Evolutionary conservation across 2,797 vertebrate genomes (phyloP).

Genomic region (Onychomys arenicola): DNA sequence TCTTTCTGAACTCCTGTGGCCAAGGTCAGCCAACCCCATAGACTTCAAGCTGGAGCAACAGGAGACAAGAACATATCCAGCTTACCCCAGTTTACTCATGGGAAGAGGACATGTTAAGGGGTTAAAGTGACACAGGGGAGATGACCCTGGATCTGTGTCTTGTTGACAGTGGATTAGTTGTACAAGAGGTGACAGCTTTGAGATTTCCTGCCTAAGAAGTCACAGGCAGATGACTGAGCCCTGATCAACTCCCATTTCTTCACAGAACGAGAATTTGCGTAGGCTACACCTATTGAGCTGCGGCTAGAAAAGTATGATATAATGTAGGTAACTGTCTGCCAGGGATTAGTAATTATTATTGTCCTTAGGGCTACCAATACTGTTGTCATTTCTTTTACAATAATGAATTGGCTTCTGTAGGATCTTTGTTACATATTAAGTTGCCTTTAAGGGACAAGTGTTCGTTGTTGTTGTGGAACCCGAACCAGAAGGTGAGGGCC

Average conservation of each 20-base stretch:
- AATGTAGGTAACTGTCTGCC: not conserved
- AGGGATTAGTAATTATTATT: not conserved
- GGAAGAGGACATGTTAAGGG: not conserved
- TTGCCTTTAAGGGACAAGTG: not conserved
- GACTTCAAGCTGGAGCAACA: not conserved
- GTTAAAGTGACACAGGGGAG: not conserved
- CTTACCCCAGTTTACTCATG: not conserved
- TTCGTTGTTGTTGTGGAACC: not conserved
- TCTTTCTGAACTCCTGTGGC: not conserved
- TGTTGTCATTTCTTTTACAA: not conserved
- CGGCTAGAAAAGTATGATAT: not conserved
- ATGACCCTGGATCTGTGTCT: not conserved
- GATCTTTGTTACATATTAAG: not conserved
- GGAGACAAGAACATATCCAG: not conserved
- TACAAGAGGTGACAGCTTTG: not conserved
- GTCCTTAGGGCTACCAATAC: not conserved
- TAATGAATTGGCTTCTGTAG: not conserved
- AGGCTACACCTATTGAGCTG: not conserved
- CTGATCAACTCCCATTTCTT: not conserved
- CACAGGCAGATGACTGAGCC: not conserved
- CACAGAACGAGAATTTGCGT: not conserved
- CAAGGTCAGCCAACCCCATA: not conserved
- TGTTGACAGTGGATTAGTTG: not conserved
- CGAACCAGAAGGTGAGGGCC: not conserved
- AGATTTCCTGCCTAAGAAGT: not conserved